Conservation (phyloP, 2,797 vertebrate genomes). For the Dendrocincla tyrannina region DNA sequence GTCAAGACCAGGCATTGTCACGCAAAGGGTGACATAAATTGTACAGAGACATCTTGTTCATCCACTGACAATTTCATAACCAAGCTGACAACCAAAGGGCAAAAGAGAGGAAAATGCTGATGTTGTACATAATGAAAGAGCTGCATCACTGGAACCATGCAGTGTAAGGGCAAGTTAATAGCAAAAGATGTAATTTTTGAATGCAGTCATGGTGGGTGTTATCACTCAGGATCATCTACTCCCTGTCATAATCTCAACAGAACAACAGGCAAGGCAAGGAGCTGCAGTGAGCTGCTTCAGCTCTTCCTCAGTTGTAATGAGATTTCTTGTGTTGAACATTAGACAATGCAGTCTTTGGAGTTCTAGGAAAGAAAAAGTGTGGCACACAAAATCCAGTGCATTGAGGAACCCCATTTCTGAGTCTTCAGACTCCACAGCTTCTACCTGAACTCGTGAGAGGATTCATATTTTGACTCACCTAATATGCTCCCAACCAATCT, state of each 20-base stretch:
- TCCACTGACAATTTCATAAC: neutral
- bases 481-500: neutral
- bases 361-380: neutral
- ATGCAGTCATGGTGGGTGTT: neutral
- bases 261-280: neutral
- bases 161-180: neutral
- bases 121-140: neutral
- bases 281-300: neutral
- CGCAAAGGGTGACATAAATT: neutral
- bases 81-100: neutral
- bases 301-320: neutral
- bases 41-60: neutral
- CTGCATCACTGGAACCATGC: neutral
- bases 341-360: neutral
- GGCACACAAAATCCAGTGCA: neutral
- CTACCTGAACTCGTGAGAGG: neutral
- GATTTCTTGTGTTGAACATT: neutral
- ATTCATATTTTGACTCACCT: neutral
- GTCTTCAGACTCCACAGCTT: neutral
- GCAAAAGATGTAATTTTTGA: neutral
- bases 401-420: neutral
- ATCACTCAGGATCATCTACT: neutral
- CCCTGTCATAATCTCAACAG: neutral
- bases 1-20: neutral
- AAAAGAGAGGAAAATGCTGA: neutral